A percentile compares a stretch with the other conserved stretches of the same genome.
Conservation (phyloP, 2,113 vertebrate genomes). For the Corythoichthys haematopterus region DNA sequence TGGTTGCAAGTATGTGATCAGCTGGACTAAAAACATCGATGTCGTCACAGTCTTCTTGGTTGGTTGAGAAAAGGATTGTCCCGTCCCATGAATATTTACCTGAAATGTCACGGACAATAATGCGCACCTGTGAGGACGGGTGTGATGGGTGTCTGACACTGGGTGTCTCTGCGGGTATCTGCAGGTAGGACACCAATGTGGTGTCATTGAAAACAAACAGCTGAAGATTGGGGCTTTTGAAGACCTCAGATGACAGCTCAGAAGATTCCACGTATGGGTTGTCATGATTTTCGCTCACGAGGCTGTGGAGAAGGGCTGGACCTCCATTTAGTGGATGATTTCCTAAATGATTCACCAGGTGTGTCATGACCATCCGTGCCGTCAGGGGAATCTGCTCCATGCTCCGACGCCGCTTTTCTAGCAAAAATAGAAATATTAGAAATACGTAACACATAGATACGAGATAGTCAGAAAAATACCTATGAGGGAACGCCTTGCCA, state of each 20-base stretch:
- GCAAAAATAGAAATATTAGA: slow-evolving; percentile 2
- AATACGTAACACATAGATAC: not conserved
- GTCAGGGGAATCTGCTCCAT: slow-evolving; percentile 92
- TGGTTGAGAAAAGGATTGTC: slow-evolving; percentile 82
- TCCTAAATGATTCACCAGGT: slow-evolving; percentile 94
- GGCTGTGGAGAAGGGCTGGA: slow-evolving; percentile 89
- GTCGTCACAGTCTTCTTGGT: slow-evolving; percentile 66
- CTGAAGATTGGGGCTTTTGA: slow-evolving; percentile 92
- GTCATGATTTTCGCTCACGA: slow-evolving; percentile 92
- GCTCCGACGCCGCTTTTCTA: slow-evolving; percentile 86
- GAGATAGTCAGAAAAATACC: slow-evolving; percentile 13
- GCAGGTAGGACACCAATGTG: slow-evolving; percentile 92
- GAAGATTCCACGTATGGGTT: slow-evolving; percentile 84
- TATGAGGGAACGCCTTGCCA: not conserved
- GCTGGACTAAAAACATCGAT: slow-evolving; percentile 26
- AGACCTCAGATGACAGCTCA: slow-evolving; percentile 90
- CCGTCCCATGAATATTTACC: slow-evolving; percentile 98
- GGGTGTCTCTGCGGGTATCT: slow-evolving; percentile 75
- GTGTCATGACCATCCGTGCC: slow-evolving; percentile 91
- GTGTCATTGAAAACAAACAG: slow-evolving; percentile 96
- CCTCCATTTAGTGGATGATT: slow-evolving; percentile 89
- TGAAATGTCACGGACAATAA: slow-evolving; percentile 95
- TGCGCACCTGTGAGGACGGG: slow-evolving; percentile 80
- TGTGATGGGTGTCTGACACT: slow-evolving; percentile 43
- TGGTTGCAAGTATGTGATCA: slow-evolving; percentile 14